These are phyloP conservation scores for Cosmorhoe ocellata DNA, from an alignment of 2,888 invertebrate genomes.

Conservation along the genomic window DNA sequence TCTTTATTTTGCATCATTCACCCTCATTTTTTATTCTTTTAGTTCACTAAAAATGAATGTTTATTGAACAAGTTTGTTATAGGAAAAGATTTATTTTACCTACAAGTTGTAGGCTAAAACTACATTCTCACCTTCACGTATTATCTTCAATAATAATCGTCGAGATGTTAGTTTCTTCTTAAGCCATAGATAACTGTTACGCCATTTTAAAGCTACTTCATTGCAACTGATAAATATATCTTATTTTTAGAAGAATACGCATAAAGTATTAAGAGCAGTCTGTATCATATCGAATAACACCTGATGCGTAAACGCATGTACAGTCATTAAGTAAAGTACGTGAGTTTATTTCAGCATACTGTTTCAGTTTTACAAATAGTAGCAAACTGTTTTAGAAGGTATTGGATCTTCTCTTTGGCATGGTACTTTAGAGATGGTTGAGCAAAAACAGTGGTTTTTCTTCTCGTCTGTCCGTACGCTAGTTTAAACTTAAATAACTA, in stretches of 20 bases:
- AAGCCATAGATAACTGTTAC: no score
- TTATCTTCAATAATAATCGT: no score
- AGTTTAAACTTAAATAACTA: slow-evolving; percentile 21
- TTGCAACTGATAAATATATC: slow-evolving; percentile 1
- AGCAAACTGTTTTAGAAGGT: not conserved
- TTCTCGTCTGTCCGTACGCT: slow-evolving; percentile 9
- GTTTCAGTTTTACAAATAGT: not conserved
- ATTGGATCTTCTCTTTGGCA: not conserved
- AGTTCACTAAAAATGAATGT: no score
- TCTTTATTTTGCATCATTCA: no score
- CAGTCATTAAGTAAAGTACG: not conserved
- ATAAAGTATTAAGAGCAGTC: slow-evolving; percentile 12
- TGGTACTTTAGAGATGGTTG: no score
- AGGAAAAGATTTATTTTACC: no score
- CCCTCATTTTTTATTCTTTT: no score
- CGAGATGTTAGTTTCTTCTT: no score
- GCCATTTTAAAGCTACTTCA: not conserved
- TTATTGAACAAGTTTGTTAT: no score
- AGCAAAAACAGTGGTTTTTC: not conserved
- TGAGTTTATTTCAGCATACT: no score
- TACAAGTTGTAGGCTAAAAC: no score
- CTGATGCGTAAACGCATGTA: slow-evolving; percentile 12
- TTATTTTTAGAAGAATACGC: slow-evolving; percentile 14
- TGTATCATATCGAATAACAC: slow-evolving; percentile 12
- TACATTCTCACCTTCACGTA: no score